Percentiles rank a stretch among this genome's conserved stretches.
phyloP scores from a whole-genome alignment of 2,888 invertebrate species.

The Colostygia pectinataria region DNA sequence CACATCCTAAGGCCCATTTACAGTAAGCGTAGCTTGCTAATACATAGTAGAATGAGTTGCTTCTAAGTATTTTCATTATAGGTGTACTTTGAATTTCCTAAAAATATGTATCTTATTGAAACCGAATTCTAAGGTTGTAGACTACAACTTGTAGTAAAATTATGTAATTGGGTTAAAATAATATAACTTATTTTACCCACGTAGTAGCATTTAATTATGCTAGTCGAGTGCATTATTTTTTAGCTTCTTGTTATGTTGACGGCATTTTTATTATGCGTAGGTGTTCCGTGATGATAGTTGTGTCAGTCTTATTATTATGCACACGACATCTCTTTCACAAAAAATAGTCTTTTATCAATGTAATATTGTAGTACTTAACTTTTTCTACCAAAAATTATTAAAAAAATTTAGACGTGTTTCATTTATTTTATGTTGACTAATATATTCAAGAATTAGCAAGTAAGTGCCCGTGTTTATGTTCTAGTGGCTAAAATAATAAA shows the following conservation, averaged over 20 bases:
- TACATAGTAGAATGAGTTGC: too few relatives aligned
- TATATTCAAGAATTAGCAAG: slow-evolving; percentile 61
- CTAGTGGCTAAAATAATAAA: slow-evolving; percentile 19
- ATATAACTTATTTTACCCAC: slow-evolving; percentile 33
- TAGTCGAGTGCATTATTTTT: slow-evolving; percentile 60
- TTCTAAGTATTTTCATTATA: too few relatives aligned
- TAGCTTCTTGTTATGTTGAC: slow-evolving; percentile 23
- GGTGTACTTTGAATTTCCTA: too few relatives aligned
- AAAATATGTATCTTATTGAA: background rate
- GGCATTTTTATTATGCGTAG: slow-evolving; percentile 33
- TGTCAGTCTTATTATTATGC: slow-evolving; percentile 31
- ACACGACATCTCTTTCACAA: slow-evolving; percentile 53
- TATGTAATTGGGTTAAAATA: slow-evolving; percentile 16
- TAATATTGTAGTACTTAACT: slow-evolving; percentile 73
- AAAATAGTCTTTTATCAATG: slow-evolving; percentile 57
- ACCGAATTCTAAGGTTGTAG: slow-evolving; percentile 17
- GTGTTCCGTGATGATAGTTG: slow-evolving; percentile 37
- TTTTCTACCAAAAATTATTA: slow-evolving; percentile 72
- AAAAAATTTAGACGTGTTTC: slow-evolving; percentile 64
- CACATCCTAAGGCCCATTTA: too few relatives aligned
- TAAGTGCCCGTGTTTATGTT: slow-evolving; percentile 37
- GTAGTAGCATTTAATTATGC: slow-evolving; percentile 66
- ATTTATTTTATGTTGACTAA: slow-evolving; percentile 66
- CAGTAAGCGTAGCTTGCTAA: too few relatives aligned
- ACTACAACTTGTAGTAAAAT: too few relatives aligned